phyloP scores from a whole-genome alignment of 2,113 vertebrate genomes.

The Eudyptes chrysolophus region DNA sequence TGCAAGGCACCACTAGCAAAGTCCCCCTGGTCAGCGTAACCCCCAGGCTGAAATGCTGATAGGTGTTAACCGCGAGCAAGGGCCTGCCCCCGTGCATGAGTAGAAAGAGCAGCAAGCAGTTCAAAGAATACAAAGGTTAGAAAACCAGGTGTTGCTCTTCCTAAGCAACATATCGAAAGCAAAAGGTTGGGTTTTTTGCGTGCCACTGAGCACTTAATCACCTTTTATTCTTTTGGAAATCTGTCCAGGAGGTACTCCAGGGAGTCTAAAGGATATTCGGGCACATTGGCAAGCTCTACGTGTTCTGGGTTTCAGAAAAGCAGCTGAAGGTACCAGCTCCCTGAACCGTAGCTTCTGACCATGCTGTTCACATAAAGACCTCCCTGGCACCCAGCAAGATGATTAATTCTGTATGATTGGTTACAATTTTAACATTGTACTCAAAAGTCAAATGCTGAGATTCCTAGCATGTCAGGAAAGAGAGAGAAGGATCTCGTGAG shows the following conservation, averaged over 20 bases:
- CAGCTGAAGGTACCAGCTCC: neutral
- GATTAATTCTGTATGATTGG: neutral
- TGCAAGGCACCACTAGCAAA: neutral
- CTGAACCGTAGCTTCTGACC: neutral
- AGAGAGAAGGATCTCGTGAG: neutral
- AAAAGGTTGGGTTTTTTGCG: rapidly evolving
- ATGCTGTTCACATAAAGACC: neutral
- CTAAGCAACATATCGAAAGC: neutral
- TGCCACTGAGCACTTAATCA: neutral
- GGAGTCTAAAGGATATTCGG: neutral
- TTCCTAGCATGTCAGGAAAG: neutral
- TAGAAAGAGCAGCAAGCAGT: neutral
- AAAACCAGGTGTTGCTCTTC: neutral
- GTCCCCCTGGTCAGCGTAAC: no score
- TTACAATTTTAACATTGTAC: neutral
- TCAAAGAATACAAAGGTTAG: neutral
- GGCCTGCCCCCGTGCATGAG: neutral
- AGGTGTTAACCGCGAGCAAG: neutral
- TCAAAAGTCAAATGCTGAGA: neutral
- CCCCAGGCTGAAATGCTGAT: neutral
- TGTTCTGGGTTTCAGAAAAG: neutral
- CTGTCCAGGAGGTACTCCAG: neutral
- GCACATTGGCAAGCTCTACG: rapidly evolving
- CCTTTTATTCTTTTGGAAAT: neutral
- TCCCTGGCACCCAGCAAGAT: neutral